Evolutionary conservation across 1,140 invertebrate genomes (phyloP), one percentile per base, ranked within the genome.

Genomic region (Gonioctena quinquepunctata): DNA sequence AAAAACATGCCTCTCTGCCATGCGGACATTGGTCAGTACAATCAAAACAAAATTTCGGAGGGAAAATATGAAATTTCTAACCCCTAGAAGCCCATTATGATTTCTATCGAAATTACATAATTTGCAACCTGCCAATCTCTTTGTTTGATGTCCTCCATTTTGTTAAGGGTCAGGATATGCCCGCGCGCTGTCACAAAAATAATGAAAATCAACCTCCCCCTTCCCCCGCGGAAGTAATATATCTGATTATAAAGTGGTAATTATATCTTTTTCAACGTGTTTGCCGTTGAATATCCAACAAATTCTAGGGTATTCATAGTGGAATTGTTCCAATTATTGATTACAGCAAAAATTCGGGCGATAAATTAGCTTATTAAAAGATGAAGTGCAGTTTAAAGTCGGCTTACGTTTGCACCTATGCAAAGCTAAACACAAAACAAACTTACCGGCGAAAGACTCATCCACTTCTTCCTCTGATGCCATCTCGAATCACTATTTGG

Each of bases 391-490:
- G 69, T 66, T 76, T 76, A 68, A 70, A 73, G 66, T 74, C 75
- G 70, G 73, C 73, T 73, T 69, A 67, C 61, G 69, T 71, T 72
- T 59, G 62, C 68, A 73, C 64, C 71, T 72, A 70, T 54, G 66
- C 67, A 68, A 57, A 74, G 49, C 68, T 69, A 68, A n/a, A n/a
- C 28, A 70, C 71, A 73, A 77, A 77, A 76, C 70, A 73, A 80
- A 83, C 89, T 91, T 88, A 93, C 91, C 91, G 87, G 90, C 90
- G 81, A 89, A 92, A 82, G 87, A 90, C 79, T 91, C 91, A 78
- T 92, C 91, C 77, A 92, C 86, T 86, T 92, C 90, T 77, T 92
- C 91, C 80, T 92, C 91, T 69, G 91, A 93, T 80, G 91, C 91
- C 91, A 93, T 92, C 25, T 33, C 28, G 26, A 50, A 28, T 16